Base-by-base conservation (phyloP, 2,888 invertebrate species). In the Orthosia gracilis region DNA sequence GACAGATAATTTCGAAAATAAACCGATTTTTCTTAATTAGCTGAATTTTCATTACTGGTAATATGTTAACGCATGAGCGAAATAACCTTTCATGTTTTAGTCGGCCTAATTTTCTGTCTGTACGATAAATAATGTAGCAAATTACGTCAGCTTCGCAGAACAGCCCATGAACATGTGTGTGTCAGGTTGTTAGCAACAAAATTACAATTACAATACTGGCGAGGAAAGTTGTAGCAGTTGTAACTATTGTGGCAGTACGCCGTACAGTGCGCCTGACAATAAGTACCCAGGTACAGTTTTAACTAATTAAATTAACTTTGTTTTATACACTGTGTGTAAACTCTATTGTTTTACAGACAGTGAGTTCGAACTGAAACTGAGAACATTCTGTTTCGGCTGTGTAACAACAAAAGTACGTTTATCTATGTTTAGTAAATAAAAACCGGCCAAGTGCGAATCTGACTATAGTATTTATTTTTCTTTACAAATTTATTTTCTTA, bases 221-320 rank as follows among this genome's bases (percentile, higher is more conserved):
- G 40, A 26, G 52, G 23, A 67, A 78, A 78, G 57, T 78, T 78
- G 26, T 49, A 40, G 31, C 61, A 78, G 57, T 78, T 78, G 26
- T 49, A 40, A 23, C 61, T 49, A 26, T 66, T 66, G 52, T 66
- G 23, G 2, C 47, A 15, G 57, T 21, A 74, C 40, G 15, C 21
- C 21, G 49, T 26, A 47, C 59, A 40, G 26, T n/a, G n/a, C 31
- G 65, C 50, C 55, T 55, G 61, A 57, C 65, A 80, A 73, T 77
- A 66, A 78, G 23, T 66, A 23, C 55, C 55, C 12, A 15, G 61
- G 49, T 57, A 70, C 26, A 79, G 64, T 55, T 62, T 50, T 57
- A 80, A 57, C 61, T 57, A 66, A 74, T 80, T 80, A 40, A 80
- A 80, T 73, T 54, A 52, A 73, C 65, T 80, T 73, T 52, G 55